Evolutionary conservation across 2,888 invertebrate genomes (phyloP).

Genomic region (Trachelus stipa): DNA sequence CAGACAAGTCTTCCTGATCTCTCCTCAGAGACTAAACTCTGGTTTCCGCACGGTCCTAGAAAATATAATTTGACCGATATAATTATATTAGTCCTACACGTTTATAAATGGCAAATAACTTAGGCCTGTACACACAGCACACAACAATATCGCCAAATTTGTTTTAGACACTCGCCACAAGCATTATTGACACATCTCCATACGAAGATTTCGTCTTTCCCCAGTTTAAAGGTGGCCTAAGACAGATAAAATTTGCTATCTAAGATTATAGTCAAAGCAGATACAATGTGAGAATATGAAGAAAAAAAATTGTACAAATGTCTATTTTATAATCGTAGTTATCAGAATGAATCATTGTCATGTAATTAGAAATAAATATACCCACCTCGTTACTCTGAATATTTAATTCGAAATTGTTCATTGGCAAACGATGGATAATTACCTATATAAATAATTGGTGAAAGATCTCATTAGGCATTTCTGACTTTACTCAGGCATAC

Average conservation of each 20-base stretch:
- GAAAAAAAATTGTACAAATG: neutral
- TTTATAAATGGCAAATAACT: neutral
- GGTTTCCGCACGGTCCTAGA: neutral
- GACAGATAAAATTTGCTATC: neutral
- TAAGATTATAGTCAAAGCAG: neutral
- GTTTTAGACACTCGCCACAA: neutral
- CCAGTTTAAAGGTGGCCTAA: neutral
- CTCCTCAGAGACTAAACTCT: neutral
- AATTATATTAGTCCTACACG: neutral
- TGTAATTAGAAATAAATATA: neutral
- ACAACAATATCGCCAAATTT: neutral
- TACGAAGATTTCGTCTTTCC: neutral
- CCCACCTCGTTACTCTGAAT: neutral
- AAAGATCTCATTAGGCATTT: neutral
- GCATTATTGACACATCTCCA: neutral
- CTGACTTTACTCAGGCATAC: neutral
- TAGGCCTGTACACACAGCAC: neutral
- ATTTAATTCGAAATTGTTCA: neutral
- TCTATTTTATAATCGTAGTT: neutral
- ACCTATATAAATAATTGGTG: neutral
- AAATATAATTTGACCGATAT: neutral
- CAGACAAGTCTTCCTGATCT: neutral
- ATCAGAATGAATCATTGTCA: neutral
- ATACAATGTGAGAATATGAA: neutral
- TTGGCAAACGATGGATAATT: neutral